Evolutionary conservation across 2,888 invertebrate species (phyloP), one percentile per base, ranked within the genome.

Genomic region (Drosophila quasianomalipes): DNA sequence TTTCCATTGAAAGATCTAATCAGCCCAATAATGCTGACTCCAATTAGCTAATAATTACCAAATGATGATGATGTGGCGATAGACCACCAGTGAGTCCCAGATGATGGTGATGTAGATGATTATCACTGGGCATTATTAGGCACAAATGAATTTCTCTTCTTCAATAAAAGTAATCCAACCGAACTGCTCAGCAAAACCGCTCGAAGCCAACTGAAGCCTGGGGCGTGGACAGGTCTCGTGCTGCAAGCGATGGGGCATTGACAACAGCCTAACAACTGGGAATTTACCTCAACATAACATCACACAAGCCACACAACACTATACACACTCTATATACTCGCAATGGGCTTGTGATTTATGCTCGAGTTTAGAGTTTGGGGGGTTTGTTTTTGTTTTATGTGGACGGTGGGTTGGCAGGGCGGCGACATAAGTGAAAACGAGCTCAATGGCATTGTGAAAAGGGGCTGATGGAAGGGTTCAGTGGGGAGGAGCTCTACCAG

Each of bases 51-150:
- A 31, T 9, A n/a, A 16, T 16, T 53, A 93, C 93, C 89, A 91
- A 85, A 81, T 92, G 92, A 81, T 91, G 91, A 86, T 93, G 93
- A 83, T 92, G 93, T 26, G 92, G 92, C 28, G 94, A 93, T 31
- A 92, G 61, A 58, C 90, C 91, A 26, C 80, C 73, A 49, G 79
- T 77, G n/a, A 80, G 76, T 35, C 85, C 85, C 70, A 87, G 75
- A 57, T 90, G 90, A 79, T 93, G 92, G 55, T 91, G 92, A 81
- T 90, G 93, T 76, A 92, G 92, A 82, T 93, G 90, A 72, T 89
- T 88, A 69, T 92, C 90, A 61, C 81, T 82, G 53, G 91, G 90
- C 92, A 92, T 92, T 92, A 52, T 66, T 83, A 30, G 7, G 41
- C 44, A 41, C 54, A 44, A 68, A 41, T 63, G 3, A 19, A 35